Evolutionary conservation across 1,140 invertebrate genomes (phyloP).

Genomic region (Steinernema feltiae): DNA sequence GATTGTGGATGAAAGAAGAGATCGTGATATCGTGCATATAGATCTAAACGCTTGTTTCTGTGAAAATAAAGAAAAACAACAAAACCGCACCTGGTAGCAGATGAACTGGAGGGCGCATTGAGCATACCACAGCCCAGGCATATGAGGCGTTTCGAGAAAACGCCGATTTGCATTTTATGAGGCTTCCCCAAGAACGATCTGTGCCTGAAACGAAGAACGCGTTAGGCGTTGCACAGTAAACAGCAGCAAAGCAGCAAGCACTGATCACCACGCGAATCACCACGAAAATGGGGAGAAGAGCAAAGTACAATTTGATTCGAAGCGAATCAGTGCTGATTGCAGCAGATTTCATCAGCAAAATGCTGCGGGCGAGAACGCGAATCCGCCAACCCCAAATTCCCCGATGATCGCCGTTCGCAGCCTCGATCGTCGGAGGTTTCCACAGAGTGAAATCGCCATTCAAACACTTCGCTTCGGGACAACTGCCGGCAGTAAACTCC

Average conservation of each 20-base stretch:
- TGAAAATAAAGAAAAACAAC: background rate
- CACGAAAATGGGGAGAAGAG: background rate
- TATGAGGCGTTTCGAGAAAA: background rate
- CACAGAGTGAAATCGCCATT: background rate
- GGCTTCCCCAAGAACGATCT: background rate
- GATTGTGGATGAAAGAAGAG: background rate
- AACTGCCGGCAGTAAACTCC: background rate
- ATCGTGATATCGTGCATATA: background rate
- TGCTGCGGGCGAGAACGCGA: background rate
- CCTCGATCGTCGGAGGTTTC: background rate
- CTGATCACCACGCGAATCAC: background rate
- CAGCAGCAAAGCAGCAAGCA: background rate
- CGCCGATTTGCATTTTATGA: background rate
- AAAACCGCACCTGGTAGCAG: background rate
- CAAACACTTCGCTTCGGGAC: background rate
- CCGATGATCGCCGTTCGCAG: background rate
- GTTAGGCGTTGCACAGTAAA: background rate
- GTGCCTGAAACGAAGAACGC: background rate
- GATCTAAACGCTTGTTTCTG: too few relatives aligned
- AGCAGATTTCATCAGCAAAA: background rate
- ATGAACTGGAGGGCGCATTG: slow-evolving; percentile 8
- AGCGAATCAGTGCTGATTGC: background rate
- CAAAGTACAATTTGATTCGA: background rate
- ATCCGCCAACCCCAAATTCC: background rate
- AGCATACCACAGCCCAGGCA: slow-evolving; percentile 4